Base-by-base conservation (phyloP, 2,888 invertebrate genomes). In the Ennomos erosarius region DNA sequence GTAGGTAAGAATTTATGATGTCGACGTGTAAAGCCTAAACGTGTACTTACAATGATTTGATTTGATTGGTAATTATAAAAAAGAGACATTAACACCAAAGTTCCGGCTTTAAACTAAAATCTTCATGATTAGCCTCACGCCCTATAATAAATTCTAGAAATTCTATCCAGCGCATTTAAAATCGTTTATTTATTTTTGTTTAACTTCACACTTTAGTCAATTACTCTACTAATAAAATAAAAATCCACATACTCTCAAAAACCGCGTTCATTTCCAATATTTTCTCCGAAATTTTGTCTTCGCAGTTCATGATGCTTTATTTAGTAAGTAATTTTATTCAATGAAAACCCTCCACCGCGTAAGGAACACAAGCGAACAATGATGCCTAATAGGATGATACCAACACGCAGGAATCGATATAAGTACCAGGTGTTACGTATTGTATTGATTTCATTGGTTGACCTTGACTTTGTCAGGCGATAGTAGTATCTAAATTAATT, bases 211-310 rank as follows among this genome's bases (percentile, higher is more conserved):
- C 26, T 6, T 6, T 26, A 6, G 3, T 26, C 26, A n/a, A n/a
- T n/a, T 16, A 16, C 3, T 16, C 3, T 26, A 26, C 6, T 26
- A 26, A 26, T 26, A 26, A 5, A 26, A 26, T n/a, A 16, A 6
- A 26, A 6, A 26, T 26, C 26, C 26, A 43, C 59, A 26, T 46
- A 59, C 59, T 59, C 43, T 59, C 55, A 51, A 55, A 43, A n/a
- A 59, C 54, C n/a, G 59, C 54, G 42, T 59, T 59, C 59, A 59
- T 59, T 55, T 59, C 59, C 26, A 45, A 42, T 26, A 59, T 45
- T n/a, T 48, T 59, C 36, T 54, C 59, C 9, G 59, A 46, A 26
- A 59, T 59, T 46, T 59, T 59, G 12, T 59, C 51, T 40, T 59
- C 55, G 38, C 55, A 59, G 13, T 55, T 53, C 58, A 59, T 53